Conservation (phyloP, 2,888 invertebrate species). For the Liopterus haemorrhoidalis region DNA sequence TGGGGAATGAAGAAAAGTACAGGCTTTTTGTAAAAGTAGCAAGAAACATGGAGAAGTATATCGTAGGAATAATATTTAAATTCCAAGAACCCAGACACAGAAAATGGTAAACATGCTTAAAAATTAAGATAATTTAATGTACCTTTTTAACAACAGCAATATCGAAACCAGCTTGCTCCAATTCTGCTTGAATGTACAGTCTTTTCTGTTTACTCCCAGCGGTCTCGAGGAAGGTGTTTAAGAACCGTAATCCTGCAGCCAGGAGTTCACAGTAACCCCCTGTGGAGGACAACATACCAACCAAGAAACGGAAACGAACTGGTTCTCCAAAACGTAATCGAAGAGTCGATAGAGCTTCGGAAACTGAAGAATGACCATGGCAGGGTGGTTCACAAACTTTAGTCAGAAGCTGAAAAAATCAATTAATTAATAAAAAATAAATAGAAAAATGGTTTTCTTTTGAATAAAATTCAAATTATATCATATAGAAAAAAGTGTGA, state of each 20-base stretch:
- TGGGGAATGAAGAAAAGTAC: too few species aligned
- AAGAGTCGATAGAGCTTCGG: slow-evolving; percentile 85
- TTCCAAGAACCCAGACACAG: too few species aligned
- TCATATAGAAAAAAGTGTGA: neutral
- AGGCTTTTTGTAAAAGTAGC: too few species aligned
- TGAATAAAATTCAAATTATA: neutral
- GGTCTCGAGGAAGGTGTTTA: slow-evolving; percentile 75
- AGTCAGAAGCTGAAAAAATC: slow-evolving; percentile 64
- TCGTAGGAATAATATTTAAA: too few species aligned
- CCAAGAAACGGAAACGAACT: slow-evolving; percentile 82
- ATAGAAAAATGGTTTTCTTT: neutral
- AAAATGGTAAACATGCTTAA: neutral
- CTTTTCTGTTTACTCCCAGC: slow-evolving; percentile 69
- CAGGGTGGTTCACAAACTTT: slow-evolving; percentile 71
- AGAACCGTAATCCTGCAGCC: slow-evolving; percentile 73
- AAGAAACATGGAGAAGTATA: too few species aligned
- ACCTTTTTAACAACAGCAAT: slow-evolving; percentile 56
- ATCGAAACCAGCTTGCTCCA: slow-evolving; percentile 77
- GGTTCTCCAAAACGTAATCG: slow-evolving; percentile 86
- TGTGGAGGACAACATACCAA: slow-evolving; percentile 79
- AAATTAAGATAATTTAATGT: slow-evolving; percentile 11
- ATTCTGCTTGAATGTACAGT: slow-evolving; percentile 78
- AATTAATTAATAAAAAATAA: slow-evolving; percentile 6
- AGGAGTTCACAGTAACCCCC: slow-evolving; percentile 65
- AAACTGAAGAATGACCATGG: slow-evolving; percentile 76